These are phyloP conservation scores for Peromyscus polionotus DNA, from an alignment of 2,113 vertebrate genomes.

Conservation along the genomic window DNA sequence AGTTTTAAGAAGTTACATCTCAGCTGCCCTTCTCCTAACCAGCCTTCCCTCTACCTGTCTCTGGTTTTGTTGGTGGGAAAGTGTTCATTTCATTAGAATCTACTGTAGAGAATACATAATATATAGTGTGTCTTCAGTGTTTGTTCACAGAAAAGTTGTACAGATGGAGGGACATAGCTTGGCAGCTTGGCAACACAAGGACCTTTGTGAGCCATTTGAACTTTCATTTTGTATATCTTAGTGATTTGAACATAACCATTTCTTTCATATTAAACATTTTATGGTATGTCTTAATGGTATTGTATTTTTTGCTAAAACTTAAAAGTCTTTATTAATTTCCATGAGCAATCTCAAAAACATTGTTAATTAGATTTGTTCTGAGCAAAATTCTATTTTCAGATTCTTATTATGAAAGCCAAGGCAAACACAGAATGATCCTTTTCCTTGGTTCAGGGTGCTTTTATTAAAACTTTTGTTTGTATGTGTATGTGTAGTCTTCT, in stretches of 20 bases:
- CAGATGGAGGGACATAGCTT: not conserved
- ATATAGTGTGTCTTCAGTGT: not conserved
- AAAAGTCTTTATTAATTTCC: not conserved
- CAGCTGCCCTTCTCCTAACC: not conserved
- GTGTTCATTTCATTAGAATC: not conserved
- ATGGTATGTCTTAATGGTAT: not conserved
- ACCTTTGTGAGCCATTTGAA: not conserved
- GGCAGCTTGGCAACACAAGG: not conserved
- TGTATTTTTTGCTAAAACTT: not conserved
- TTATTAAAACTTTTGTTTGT: not conserved
- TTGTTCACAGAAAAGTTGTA: not conserved
- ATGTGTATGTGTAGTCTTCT: not conserved
- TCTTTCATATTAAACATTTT: not conserved
- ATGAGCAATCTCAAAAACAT: not conserved
- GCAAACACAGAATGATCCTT: not conserved
- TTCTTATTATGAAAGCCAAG: not conserved
- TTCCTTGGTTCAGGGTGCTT: not conserved
- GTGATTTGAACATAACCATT: conserved; percentile 1
- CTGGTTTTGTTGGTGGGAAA: not conserved
- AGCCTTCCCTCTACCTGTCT: not conserved
- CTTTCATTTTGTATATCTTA: not conserved
- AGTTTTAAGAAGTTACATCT: not conserved
- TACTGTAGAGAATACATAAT: not conserved
- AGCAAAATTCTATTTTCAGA: not conserved
- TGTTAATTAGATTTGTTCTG: not conserved